Conservation (phyloP, 2,113 vertebrate genomes). For the Pachyramphus minor region DNA sequence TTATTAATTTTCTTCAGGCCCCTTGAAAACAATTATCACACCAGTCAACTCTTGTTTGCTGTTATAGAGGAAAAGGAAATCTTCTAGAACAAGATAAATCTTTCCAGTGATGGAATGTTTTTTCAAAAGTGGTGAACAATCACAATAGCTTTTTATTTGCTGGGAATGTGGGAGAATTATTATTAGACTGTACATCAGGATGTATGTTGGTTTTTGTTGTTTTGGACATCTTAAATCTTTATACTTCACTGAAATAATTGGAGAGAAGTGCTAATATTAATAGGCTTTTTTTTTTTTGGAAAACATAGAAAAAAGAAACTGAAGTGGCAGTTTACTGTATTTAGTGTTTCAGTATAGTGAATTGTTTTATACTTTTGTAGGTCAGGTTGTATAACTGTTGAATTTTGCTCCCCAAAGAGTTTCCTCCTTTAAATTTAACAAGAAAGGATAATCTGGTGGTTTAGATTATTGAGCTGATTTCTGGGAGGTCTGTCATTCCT, state of each 20-base stretch:
- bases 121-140: not conserved
- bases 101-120: not conserved
- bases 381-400: not conserved
- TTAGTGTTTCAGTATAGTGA: not conserved
- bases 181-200: not conserved
- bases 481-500: not conserved
- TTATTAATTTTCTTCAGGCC: not conserved
- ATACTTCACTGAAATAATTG: not conserved
- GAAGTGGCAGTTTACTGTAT: not conserved
- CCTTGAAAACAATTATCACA: not conserved
- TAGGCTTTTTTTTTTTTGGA: not conserved
- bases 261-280: not conserved
- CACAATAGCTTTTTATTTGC: not conserved
- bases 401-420: not conserved
- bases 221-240: not conserved
- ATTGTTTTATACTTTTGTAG: not conserved
- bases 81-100: conserved; percentile 4
- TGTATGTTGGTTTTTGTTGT: not conserved
- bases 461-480: not conserved
- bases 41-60: not conserved
- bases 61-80: not conserved
- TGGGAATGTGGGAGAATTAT: not conserved
- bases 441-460: not conserved
- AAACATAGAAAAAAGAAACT: not conserved
- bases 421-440: not conserved